These are phyloP conservation scores for Bombus impatiens DNA, from an alignment of 1,140 invertebrate genomes.

Conservation along the genomic window DNA sequence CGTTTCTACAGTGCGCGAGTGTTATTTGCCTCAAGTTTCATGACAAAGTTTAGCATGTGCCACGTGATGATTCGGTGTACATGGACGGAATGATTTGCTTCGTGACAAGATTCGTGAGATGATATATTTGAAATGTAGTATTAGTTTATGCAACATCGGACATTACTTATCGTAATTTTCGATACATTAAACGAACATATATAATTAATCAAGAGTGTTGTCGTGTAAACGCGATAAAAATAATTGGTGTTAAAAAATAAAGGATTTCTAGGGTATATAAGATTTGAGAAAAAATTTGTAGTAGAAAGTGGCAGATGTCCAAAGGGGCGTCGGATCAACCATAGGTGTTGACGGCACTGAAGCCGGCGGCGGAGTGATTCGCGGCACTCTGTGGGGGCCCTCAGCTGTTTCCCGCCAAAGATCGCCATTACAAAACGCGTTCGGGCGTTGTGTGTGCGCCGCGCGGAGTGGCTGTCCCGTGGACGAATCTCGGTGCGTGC, in stretches of 20 bases:
- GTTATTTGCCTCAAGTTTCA: slow-evolving; percentile 11
- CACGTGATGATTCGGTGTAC: slow-evolving; percentile 23
- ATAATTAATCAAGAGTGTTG: not conserved
- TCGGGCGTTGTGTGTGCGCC: slow-evolving; percentile 75
- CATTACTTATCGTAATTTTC: too few relatives aligned
- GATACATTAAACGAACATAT: not conserved
- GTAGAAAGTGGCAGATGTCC: slow-evolving; percentile 24
- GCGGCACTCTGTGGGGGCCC: slow-evolving; percentile 77
- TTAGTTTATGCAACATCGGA: too few relatives aligned
- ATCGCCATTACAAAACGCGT: slow-evolving; percentile 84
- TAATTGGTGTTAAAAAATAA: not conserved
- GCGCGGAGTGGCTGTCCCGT: slow-evolving; percentile 71
- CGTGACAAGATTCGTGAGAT: slow-evolving; percentile 6
- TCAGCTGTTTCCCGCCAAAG: slow-evolving; percentile 88
- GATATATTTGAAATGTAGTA: slow-evolving; percentile 6
- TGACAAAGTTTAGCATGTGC: slow-evolving; percentile 28
- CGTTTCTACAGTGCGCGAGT: slow-evolving; percentile 37
- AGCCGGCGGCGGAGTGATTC: slow-evolving; percentile 81
- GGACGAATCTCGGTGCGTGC: slow-evolving; percentile 64
- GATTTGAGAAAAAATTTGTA: not conserved
- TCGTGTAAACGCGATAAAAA: not conserved
- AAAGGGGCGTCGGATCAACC: slow-evolving; percentile 2
- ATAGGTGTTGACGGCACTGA: slow-evolving; percentile 65
- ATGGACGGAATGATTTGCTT: not conserved
- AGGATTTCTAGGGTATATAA: not conserved